Evolutionary conservation across 30 jellyfish, hydroid and myxozoan genomes (phyloP), one percentile per base, ranked within the genome.

Genomic region (Phacellophora camtschatica): DNA sequence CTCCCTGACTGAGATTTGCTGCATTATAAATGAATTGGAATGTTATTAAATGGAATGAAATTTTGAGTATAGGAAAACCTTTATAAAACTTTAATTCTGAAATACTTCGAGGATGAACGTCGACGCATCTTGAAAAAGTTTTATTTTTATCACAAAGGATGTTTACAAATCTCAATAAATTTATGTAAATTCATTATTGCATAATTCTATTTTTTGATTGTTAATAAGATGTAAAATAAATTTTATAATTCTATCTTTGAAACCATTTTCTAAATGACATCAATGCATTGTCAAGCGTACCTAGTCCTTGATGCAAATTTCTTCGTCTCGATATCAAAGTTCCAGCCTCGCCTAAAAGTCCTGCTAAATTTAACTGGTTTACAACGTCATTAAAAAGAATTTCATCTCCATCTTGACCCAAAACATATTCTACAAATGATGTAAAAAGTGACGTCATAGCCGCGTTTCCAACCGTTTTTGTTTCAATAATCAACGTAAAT

Each of bases 261-360:
- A 65, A 64, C 96, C 96, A 85, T 18, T 37, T 53, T 48, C 24
- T 48, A 25, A 85, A 65, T 5, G 86, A 29, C 32, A 33, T 32
- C 20, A 85, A 33, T 19, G 96, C 96, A 45, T 70, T 62, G 51
- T 53, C 66, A 5, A 85, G 33, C 2, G 89, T 72, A 13, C 71
- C 32, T 31, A 72, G 64, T 7, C 79, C 72, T 9, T 33, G 16
- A 46, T 65, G 90, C 16, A 85, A 45, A 8, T 30, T 33, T 10
- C 65, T 37, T 19, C 39, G 58, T 35, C 67, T 64, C 41, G 83
- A 33, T n/a, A 74, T 33, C 8, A 85, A 75, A 5, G 83, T 41
- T 12, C 90, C 87, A 35, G 96, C 96, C 63, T 85, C 96, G 3
- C 76, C 89, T 16, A 57, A 15, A 46, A 73, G 89, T 42, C 96